Base-by-base conservation (phyloP, 2,888 invertebrate genomes). In the Seira ritae region DNA sequence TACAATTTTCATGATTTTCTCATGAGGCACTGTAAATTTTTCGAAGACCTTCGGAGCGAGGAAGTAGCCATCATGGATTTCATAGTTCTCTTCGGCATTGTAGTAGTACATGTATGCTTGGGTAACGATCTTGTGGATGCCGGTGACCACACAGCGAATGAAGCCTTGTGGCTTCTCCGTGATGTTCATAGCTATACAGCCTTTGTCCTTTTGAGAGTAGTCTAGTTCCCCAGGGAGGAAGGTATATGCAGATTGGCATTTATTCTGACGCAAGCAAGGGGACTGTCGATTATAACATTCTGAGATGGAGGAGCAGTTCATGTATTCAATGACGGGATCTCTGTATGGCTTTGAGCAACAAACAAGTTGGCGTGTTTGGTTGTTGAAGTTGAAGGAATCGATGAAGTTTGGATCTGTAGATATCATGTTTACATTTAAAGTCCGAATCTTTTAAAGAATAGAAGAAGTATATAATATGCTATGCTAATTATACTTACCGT, bases 21-120 rank as follows among this genome's bases (percentile, higher is more conserved):
- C 86, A 42, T 65, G 76, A 10, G 78, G 75, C 19, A 85, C 75
- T 10, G 62, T 12, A 73, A 69, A 83, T 42, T 86, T 86, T 15
- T 86, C 86, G 24, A 86, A 86, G 12, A 86, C 74, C 67, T 82
- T 84, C 1, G 80, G 70, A 1, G 83, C 84, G n/a, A 82, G 55
- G 73, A 86, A 86, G 65, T 84, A 80, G 10, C 84, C 84, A 37
- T 86, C 86, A 46, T 84, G 82, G 19, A 86, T 79, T 78, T 86
- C 80, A 68, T 70, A 86, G 42, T 84, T 73, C 73, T 80, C 79
- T 10, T 55, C 80, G 3, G 17, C 74, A 67, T 86, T 84, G 75
- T 74, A 86, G 31, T 84, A 86, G 55, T 86, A 86, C 70, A 86
- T 77, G 23, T 84, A 76, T 17, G 86, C 86, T 65, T 86, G 86